phyloP scores from a whole-genome alignment of 2,113 vertebrate genomes.

The Elephas maximus region DNA sequence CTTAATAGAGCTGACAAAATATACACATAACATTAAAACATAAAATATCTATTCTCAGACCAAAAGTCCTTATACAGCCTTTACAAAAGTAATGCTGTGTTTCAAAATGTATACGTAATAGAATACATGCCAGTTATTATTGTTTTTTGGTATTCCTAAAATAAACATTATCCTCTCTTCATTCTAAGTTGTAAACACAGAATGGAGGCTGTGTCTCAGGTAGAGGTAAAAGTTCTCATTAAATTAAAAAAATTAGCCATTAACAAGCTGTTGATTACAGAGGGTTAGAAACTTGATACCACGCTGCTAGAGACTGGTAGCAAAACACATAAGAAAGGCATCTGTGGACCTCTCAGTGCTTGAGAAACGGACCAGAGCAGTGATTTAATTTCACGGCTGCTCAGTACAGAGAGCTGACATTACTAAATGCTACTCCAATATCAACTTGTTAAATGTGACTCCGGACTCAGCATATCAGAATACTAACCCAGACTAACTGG shows the following conservation, averaged over 20 bases:
- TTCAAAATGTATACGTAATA: conserved; percentile 40
- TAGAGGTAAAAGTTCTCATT: conserved; percentile 69
- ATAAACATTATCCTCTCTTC: conserved; percentile 58
- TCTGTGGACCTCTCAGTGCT: conserved; percentile 88
- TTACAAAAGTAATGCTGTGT: neutral
- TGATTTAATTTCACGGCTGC: conserved; percentile 90
- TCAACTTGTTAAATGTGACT: conserved; percentile 97
- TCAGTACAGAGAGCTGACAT: conserved; percentile 92
- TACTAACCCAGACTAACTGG: conserved; percentile 96
- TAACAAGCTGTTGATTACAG: conserved; percentile 91
- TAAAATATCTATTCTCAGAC: conserved; percentile 27
- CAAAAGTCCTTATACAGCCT: neutral
- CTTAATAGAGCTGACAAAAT: neutral
- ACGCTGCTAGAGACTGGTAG: conserved; percentile 89
- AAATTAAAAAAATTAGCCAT: conserved; percentile 86
- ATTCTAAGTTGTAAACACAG: conserved; percentile 77
- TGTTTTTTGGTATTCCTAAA: neutral
- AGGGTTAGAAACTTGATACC: conserved; percentile 87
- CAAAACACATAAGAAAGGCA: conserved; percentile 86
- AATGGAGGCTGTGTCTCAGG: conserved; percentile 49
- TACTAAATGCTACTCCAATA: conserved; percentile 94
- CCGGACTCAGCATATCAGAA: conserved; percentile 91
- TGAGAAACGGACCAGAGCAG: conserved; percentile 87
- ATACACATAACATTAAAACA: conserved; percentile 22
- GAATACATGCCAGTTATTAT: neutral